Conservation (phyloP, 2,797 vertebrate species). For the Lateolabrax maculatus region DNA sequence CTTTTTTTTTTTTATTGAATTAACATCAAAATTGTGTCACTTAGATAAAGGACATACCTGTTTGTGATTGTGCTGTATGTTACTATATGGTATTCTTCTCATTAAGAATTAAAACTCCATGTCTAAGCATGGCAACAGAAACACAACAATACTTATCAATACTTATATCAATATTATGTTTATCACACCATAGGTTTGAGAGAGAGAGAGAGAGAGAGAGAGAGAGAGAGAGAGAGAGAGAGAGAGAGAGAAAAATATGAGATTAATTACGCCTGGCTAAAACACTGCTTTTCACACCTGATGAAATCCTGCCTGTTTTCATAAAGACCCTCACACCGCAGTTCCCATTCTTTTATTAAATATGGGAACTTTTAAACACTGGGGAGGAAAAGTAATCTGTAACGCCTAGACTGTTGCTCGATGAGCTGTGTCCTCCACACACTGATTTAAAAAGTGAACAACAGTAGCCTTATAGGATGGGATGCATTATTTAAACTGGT, state of each 20-base stretch:
- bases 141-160: background rate
- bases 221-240: background rate
- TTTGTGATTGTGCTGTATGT: background rate
- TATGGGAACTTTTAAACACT: constrained; percentile 84
- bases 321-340: constrained; percentile 83
- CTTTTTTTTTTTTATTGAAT: background rate
- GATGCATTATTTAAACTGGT: constrained; percentile 25
- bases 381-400: constrained; percentile 84
- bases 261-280: constrained; percentile 92
- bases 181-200: background rate
- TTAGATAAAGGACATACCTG: background rate
- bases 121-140: background rate
- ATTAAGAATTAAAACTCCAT: background rate
- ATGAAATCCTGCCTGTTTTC: constrained; percentile 90
- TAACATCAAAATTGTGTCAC: background rate
- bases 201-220: background rate
- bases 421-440: constrained; percentile 65
- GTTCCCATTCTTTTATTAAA: constrained; percentile 91
- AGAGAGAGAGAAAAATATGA: constrained; percentile 88
- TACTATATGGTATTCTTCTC: too few species aligned
- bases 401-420: constrained; percentile 61
- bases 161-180: background rate
- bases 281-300: constrained; percentile 91
- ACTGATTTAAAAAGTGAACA: constrained; percentile 49
- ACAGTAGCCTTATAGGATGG: constrained; percentile 26